phyloP scores from a whole-genome alignment of 2,797 vertebrate species.

The Xiphophorus birchmanni region DNA sequence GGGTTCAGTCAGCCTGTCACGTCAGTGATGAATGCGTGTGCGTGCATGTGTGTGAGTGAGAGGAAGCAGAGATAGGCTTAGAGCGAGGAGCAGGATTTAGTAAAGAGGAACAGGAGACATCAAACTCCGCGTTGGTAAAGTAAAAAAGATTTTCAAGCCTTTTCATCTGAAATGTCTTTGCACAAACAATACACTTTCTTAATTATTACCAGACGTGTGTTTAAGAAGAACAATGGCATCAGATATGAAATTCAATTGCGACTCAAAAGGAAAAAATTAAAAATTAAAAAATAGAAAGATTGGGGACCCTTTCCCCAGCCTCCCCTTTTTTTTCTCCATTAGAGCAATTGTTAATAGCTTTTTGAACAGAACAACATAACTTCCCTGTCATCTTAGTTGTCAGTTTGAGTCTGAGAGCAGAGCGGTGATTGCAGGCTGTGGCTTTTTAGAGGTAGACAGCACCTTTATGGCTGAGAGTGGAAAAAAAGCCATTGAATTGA shows the following conservation, averaged over 20 bases:
- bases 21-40: constrained; percentile 14
- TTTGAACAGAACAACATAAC: constrained; percentile 54
- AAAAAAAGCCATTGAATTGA: constrained; percentile 51
- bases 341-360: constrained; percentile 48
- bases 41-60: no score
- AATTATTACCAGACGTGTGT: constrained; percentile 43
- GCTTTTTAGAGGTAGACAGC: constrained; percentile 47
- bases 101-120: constrained; percentile 60
- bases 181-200: constrained; percentile 48
- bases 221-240: constrained; percentile 49
- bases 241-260: constrained; percentile 42
- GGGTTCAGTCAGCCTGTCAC: constrained; percentile 35
- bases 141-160: constrained; percentile 55
- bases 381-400: constrained; percentile 44
- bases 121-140: constrained; percentile 49
- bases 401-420: constrained; percentile 43
- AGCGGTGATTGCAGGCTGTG: constrained; percentile 43
- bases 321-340: constrained; percentile 26
- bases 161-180: constrained; percentile 51
- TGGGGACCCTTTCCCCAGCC: not conserved
- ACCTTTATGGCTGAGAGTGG: constrained; percentile 55
- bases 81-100: constrained; percentile 30
- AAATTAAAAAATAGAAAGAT: not conserved
- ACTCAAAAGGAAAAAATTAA: constrained; percentile 3
- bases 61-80: constrained; percentile 8